Base-by-base conservation (phyloP, 2,797 vertebrate genomes). In the Hoplostethus atlanticus region DNA sequence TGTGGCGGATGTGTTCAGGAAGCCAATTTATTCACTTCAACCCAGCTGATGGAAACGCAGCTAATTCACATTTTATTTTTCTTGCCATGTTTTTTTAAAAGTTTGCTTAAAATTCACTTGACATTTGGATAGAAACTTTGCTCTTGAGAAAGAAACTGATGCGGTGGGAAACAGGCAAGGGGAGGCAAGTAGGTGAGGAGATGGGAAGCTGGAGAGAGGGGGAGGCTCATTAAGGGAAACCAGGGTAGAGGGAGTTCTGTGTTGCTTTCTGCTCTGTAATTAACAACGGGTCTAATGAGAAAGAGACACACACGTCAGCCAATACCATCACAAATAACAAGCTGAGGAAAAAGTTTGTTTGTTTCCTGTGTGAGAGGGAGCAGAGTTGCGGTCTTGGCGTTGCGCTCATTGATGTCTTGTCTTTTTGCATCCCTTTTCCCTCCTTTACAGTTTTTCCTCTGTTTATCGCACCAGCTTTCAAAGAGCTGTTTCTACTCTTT, bases 221-320 rank as follows among this genome's bases (percentile, higher is more conserved):
- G 75, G 65, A 63, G 53, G 71, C 86, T 89, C 85, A 86, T 91
- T 89, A 90, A 84, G 61, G 83, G 69, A 72, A 73, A 76, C 71
- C 70, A 17, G 6, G 77, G 68, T 66, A 56, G 76, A 74, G 54
- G 68, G 72, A 21, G 44, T 28, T 70, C 73, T 67, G 61, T 64
- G 25, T 72, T 81, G 83, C 67, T 81, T 69, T 76, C 76, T 73
- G 65, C 74, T 86, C 80, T 80, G 80, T 89, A 91, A 90, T 91
- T 89, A 91, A 87, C 79, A 73, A 81, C 65, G 40, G 66, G 83
- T 86, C 84, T 90, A 88, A 92, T 90, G 86, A 84, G 86, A 81
- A 71, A 72, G 73, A 89, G 68, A 84, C 80, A 69, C 50, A 38
- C 42, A 4, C 6, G 28, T 73, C 77, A 83, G 50, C 84, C 84